Conservation (phyloP, 2,113 vertebrate species). For the Pseudopipra pipra region DNA sequence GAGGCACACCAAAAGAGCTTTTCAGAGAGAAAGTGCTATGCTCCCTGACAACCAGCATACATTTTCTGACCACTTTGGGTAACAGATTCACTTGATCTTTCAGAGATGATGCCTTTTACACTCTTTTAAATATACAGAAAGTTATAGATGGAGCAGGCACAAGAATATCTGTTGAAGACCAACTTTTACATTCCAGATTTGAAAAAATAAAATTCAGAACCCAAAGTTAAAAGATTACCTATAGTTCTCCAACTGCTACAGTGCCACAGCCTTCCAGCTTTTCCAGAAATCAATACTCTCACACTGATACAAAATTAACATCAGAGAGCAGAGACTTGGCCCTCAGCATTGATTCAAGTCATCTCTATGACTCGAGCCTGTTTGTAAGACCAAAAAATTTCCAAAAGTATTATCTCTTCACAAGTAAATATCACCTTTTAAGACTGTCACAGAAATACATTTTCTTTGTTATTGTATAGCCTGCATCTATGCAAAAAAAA, state of each 20-base stretch:
- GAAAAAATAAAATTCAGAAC: neutral
- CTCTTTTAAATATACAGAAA: neutral
- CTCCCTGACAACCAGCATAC: neutral
- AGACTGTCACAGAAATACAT: neutral
- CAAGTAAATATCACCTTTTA: neutral
- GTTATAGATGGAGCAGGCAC: rapidly evolving
- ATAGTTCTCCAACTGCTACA: neutral
- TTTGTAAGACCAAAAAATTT: neutral
- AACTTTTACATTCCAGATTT: neutral
- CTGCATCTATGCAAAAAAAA: neutral
- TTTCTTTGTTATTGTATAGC: neutral
- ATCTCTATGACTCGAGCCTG: neutral
- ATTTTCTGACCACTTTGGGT: neutral
- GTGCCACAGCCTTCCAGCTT: neutral
- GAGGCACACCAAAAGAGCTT: neutral
- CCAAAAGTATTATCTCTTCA: neutral
- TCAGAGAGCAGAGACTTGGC: neutral
- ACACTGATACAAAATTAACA: neutral
- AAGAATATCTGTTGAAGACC: neutral
- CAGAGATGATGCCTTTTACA: neutral
- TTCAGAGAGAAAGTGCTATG: neutral
- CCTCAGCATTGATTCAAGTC: neutral
- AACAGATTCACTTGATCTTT: neutral
- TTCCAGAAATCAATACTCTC: neutral
- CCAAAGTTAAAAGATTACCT: neutral